These are phyloP conservation scores for Montifringilla adamsi DNA, from an alignment of 2,113 vertebrate species.

Conservation along the genomic window DNA sequence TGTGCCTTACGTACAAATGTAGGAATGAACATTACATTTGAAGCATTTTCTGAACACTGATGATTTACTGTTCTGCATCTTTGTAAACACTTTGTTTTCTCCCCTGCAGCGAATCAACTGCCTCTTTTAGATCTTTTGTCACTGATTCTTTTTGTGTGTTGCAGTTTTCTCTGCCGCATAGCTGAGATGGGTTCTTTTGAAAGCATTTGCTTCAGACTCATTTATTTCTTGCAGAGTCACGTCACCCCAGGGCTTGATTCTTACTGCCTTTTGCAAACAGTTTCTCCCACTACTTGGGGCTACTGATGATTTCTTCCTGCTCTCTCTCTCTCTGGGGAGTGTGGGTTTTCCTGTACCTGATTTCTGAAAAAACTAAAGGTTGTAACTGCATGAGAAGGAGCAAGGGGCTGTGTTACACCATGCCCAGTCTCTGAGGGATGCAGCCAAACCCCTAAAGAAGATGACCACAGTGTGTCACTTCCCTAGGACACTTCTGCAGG, in stretches of 20 bases:
- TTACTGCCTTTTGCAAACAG: neutral
- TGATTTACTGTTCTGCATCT: slow-evolving; percentile 5
- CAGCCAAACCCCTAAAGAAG: neutral
- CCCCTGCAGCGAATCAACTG: slow-evolving; percentile 6
- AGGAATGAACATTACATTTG: neutral
- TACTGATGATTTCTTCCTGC: neutral
- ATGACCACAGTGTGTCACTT: neutral
- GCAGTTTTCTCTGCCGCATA: neutral
- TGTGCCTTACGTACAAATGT: neutral
- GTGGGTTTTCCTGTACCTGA: neutral
- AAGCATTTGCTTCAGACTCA: neutral
- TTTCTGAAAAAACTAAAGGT: neutral
- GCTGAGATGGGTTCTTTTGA: neutral
- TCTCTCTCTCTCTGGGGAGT: neutral
- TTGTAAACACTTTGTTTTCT: slow-evolving; percentile 42
- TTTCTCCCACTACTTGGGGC: neutral
- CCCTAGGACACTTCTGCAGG: neutral
- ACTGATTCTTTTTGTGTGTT: neutral
- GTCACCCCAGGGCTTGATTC: neutral
- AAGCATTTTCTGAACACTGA: slow-evolving; percentile 3
- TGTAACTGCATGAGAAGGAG: neutral
- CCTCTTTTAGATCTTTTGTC: slow-evolving; percentile 25
- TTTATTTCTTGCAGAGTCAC: slow-evolving; percentile 47
- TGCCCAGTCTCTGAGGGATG: accelerated
- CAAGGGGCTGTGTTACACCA: neutral